Evolutionary conservation across 1,140 invertebrate species (phyloP).

Genomic region (Heterodera carotae): DNA sequence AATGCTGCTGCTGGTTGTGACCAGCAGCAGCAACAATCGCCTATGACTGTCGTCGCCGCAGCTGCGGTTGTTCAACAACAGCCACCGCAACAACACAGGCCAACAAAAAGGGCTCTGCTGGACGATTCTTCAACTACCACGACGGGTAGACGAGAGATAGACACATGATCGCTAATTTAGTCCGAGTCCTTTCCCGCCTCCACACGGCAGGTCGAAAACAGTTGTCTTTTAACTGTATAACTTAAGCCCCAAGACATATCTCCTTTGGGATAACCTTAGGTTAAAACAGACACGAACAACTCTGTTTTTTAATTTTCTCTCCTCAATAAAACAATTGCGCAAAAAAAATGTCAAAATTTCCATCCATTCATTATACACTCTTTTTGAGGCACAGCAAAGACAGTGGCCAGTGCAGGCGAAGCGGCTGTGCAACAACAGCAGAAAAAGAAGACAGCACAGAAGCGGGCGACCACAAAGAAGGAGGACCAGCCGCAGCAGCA

Average conservation of each 20-base stretch:
- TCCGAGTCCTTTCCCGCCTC: no score
- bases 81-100: background rate
- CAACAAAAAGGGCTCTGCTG: slow-evolving; percentile 12
- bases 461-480: slow-evolving; percentile 27
- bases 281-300: no score
- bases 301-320: no score
- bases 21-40: background rate
- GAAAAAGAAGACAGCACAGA: slow-evolving; percentile 27
- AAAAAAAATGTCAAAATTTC: no score
- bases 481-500: slow-evolving; percentile 40
- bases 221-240: no score
- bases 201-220: no score
- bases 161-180: background rate
- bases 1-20: background rate
- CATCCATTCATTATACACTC: no score
- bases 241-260: no score
- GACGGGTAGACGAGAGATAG: slow-evolving; percentile 31
- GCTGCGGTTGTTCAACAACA: background rate
- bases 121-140: background rate
- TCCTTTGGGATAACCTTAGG: no score
- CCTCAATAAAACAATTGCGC: no score
- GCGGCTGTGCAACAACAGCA: slow-evolving; percentile 3
- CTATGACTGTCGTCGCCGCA: no score
- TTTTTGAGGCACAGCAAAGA: slow-evolving; percentile 38
- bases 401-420: slow-evolving; percentile 32